Percentiles rank a stretch among this genome's conserved stretches.
These are phyloP conservation scores for Isurus oxyrinchus DNA, from an alignment of 2,113 vertebrate genomes.

Conservation along the genomic window DNA sequence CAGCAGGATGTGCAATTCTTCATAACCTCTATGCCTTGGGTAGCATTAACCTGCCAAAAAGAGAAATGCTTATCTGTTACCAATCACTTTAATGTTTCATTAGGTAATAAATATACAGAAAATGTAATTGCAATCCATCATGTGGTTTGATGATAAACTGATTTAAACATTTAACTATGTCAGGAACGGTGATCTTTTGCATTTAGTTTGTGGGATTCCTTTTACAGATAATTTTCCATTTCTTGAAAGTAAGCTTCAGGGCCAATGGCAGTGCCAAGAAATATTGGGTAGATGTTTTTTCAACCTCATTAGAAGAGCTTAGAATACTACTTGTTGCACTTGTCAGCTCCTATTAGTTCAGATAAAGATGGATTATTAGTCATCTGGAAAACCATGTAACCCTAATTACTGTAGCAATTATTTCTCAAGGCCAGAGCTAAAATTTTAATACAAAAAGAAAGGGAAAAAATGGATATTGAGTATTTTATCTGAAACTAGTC, in stretches of 20 bases:
- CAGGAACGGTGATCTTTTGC: background rate
- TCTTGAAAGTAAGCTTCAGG: slow-evolving; percentile 10
- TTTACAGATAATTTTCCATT: background rate
- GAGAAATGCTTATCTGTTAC: background rate
- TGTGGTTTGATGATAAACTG: background rate
- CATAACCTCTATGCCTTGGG: background rate
- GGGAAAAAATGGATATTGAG: background rate
- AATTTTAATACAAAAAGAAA: background rate
- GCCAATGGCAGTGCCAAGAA: background rate
- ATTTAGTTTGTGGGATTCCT: background rate
- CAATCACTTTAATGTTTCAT: background rate
- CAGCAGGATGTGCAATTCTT: background rate
- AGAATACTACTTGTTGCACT: background rate
- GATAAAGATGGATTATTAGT: too few species aligned
- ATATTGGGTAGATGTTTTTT: background rate
- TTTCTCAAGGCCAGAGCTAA: background rate
- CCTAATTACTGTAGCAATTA: background rate
- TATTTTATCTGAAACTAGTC: background rate
- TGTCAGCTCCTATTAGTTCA: background rate
- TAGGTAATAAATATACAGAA: background rate
- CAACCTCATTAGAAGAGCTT: background rate
- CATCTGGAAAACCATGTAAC: background rate
- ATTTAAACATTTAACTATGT: background rate
- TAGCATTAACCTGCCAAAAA: background rate
- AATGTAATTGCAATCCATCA: background rate